These are phyloP conservation scores for Drosophila kanekoi DNA, from an alignment of 2,888 invertebrate genomes.

Conservation along the genomic window DNA sequence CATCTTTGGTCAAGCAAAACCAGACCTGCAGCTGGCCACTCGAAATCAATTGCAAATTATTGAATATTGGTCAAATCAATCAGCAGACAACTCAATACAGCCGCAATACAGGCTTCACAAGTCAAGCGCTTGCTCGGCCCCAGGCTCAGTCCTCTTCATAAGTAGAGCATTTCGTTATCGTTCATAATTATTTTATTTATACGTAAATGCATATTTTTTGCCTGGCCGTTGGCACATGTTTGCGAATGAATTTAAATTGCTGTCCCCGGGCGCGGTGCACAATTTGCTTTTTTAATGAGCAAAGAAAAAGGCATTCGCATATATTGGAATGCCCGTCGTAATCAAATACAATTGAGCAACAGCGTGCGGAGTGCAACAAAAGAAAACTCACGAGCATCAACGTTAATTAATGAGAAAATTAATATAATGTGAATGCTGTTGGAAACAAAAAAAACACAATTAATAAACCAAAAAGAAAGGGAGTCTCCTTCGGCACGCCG, in stretches of 20 bases:
- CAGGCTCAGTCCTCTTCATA: too few species aligned
- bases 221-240: slow-evolving; percentile 16
- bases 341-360: slow-evolving; percentile 63
- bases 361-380: slow-evolving; percentile 35
- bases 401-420: slow-evolving; percentile 75
- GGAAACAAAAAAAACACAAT: not conserved
- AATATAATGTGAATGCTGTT: slow-evolving; percentile 42
- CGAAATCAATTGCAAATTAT: not conserved
- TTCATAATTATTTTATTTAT: too few species aligned
- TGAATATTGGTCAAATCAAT: not conserved
- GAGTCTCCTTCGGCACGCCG: too few species aligned
- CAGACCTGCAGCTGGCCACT: not conserved
- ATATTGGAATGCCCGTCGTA: slow-evolving; percentile 48
- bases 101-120: not conserved
- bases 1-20: slow-evolving; percentile 1
- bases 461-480: not conserved
- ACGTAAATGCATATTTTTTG: slow-evolving; percentile 5
- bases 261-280: slow-evolving; percentile 26
- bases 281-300: slow-evolving; percentile 68
- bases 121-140: not conserved
- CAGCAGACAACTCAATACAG: not conserved
- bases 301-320: slow-evolving; percentile 36
- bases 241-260: slow-evolving; percentile 41
- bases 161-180: too few species aligned
- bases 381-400: slow-evolving; percentile 51